phyloP scores from a whole-genome alignment of 2,888 invertebrate genomes.

The Drosophila affinis region DNA sequence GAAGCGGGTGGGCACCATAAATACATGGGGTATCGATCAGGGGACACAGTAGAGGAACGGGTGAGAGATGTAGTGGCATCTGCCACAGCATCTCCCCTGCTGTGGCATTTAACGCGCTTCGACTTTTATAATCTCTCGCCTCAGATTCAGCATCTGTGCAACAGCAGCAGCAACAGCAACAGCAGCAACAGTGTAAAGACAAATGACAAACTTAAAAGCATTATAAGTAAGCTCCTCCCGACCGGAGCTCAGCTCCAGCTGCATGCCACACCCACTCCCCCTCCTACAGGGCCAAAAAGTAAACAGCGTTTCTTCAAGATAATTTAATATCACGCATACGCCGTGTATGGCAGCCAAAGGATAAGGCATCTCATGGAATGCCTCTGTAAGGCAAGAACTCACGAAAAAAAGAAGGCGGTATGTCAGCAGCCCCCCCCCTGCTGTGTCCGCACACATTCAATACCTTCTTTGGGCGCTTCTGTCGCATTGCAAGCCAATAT shows the following conservation, averaged over 20 bases:
- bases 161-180: neutral
- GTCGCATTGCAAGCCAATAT: conserved; percentile 75
- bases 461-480: conserved; percentile 15
- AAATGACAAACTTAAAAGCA: conserved; percentile 77
- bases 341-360: conserved; percentile 42
- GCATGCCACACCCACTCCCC: conserved; percentile 52
- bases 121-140: conserved; percentile 75
- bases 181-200: conserved; percentile 66
- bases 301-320: conserved; percentile 73
- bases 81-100: conserved; percentile 13
- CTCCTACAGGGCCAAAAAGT: conserved; percentile 32
- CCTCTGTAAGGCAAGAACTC: neutral
- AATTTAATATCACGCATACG: conserved; percentile 77
- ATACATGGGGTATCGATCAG: conserved; percentile 47
- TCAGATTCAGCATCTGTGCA: conserved; percentile 30
- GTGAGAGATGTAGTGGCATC: neutral
- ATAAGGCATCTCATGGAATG: conserved; percentile 20
- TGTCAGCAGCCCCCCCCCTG: conserved; percentile 10
- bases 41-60: neutral
- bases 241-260: conserved; percentile 31
- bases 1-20: conserved; percentile 16
- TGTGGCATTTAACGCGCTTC: conserved; percentile 64
- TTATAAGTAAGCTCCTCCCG: conserved; percentile 63
- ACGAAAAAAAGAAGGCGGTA: conserved; percentile 14
- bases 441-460: conserved; percentile 3